phyloP scores from a whole-genome alignment of 2,888 invertebrate species.

The Nephrotoma flavescens region DNA sequence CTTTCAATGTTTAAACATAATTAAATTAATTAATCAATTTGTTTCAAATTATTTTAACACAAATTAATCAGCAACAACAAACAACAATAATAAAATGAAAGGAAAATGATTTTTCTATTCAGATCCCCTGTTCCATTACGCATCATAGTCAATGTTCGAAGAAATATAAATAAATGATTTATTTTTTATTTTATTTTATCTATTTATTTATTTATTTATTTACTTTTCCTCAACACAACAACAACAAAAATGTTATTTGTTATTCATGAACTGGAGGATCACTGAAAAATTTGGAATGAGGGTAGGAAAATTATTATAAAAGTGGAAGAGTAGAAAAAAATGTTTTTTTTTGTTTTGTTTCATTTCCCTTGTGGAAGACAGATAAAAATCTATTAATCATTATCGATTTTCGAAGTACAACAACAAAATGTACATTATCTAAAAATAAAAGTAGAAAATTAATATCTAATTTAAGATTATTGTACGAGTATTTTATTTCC shows the following conservation, averaged over 20 bases:
- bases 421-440: background rate
- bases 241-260: background rate
- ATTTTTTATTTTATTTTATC: background rate
- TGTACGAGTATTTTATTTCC: background rate
- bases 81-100: background rate
- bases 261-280: background rate
- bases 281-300: background rate
- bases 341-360: background rate
- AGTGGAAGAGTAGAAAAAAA: background rate
- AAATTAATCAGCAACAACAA: background rate
- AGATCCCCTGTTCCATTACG: background rate
- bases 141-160: background rate
- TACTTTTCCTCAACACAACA: background rate
- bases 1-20: background rate
- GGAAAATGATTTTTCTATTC: background rate
- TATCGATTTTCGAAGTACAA: background rate
- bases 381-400: background rate
- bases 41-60: background rate
- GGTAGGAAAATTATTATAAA: background rate
- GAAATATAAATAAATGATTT: background rate
- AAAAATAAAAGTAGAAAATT: background rate
- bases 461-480: background rate
- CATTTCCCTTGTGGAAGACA: background rate
- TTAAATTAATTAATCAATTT: background rate
- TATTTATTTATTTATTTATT: background rate